phyloP scores from a whole-genome alignment of 2,113 vertebrate species.

The Microcebus murinus region DNA sequence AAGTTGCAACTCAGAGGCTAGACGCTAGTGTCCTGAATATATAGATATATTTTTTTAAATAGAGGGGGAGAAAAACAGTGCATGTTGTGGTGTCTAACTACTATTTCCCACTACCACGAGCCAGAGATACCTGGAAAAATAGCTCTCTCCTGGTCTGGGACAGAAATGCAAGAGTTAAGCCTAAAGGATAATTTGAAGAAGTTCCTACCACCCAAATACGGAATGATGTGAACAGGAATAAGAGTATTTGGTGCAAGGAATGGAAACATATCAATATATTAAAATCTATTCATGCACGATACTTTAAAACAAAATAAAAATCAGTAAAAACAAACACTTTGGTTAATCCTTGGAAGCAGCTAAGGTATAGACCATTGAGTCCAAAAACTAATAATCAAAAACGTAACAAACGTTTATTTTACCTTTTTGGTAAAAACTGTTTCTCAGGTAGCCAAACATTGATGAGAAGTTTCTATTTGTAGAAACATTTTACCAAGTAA shows the following conservation, averaged over 20 bases:
- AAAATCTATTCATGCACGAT: neutral
- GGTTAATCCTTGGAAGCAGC: neutral
- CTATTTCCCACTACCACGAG: neutral
- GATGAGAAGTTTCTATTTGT: neutral
- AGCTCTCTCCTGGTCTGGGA: neutral
- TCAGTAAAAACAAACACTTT: neutral
- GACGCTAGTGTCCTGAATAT: neutral
- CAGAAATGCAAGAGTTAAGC: neutral
- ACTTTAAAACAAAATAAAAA: constrained; percentile 41
- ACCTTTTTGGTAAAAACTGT: neutral
- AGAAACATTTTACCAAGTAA: neutral
- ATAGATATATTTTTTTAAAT: neutral
- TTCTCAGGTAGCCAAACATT: neutral
- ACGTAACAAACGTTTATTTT: neutral
- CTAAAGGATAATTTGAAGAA: neutral
- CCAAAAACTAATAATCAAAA: neutral
- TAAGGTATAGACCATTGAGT: neutral
- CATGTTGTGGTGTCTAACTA: neutral
- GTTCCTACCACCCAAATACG: neutral
- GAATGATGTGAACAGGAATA: neutral
- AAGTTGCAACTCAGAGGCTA: neutral
- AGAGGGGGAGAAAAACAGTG: neutral
- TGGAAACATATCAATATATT: neutral
- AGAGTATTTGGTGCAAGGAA: neutral
- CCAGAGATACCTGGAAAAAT: neutral